Conservation (phyloP, 2,113 vertebrate species). For the Chascanopsetta lugubris region DNA sequence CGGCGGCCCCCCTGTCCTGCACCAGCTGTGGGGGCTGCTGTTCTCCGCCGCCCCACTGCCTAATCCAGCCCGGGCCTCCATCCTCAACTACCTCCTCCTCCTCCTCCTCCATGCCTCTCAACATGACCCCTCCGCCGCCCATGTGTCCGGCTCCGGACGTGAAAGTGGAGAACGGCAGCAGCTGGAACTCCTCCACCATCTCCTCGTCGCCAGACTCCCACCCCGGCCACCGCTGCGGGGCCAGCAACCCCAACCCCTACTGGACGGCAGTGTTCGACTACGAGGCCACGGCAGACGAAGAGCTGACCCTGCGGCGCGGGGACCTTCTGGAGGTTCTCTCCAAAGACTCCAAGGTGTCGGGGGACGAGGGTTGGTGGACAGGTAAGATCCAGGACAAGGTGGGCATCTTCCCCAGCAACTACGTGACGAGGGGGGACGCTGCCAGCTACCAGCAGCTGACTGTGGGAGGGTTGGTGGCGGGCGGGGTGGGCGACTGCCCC, state of each 20-base stretch:
- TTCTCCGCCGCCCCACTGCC: conserved; percentile 70
- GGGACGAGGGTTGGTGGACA: conserved; percentile 95
- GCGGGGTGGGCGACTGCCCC: conserved; percentile 77
- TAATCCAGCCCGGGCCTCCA: conserved; percentile 60
- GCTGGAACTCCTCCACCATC: conserved; percentile 78
- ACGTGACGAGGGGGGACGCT: conserved; percentile 82
- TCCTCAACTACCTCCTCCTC: conserved; percentile 61
- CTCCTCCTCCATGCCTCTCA: conserved; percentile 61
- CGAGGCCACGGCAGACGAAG: conserved; percentile 89
- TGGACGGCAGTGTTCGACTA: conserved; percentile 93
- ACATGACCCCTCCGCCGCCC: conserved; percentile 65
- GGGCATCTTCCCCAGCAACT: conserved; percentile 92
- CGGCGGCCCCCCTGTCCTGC: conserved; percentile 76
- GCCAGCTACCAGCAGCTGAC: conserved; percentile 75
- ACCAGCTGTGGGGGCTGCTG: conserved; percentile 80
- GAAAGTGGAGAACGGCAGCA: conserved; percentile 80
- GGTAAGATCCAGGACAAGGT: conserved; percentile 90
- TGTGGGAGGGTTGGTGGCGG: conserved; percentile 65
- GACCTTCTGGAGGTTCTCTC: conserved; percentile 91
- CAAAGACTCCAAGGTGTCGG: conserved; percentile 89
- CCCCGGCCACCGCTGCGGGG: conserved; percentile 54
- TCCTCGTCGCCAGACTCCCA: conserved; percentile 78
- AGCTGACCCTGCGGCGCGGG: conserved; percentile 87
- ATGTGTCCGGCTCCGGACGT: conserved; percentile 56
- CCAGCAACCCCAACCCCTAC: conserved; percentile 74